Percentiles rank a stretch among this genome's conserved stretches.
Conservation (phyloP, 2,888 invertebrate species). For the Pristionchus fissidentatus region DNA sequence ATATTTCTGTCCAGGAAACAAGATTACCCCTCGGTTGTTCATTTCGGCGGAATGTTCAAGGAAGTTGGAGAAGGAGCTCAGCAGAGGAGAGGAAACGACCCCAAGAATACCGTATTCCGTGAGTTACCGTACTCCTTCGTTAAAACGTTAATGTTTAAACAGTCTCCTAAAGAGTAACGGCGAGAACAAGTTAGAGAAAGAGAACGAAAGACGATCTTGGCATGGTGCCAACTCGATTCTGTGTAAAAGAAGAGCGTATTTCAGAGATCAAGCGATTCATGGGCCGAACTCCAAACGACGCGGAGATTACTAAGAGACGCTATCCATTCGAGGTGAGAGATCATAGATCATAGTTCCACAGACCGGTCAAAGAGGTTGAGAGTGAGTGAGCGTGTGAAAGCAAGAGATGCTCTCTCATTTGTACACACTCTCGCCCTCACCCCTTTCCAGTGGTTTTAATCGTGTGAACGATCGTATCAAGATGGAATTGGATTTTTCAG, state of each 20-base stretch:
- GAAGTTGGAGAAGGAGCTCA: neutral
- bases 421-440: neutral
- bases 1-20: neutral
- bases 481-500: neutral
- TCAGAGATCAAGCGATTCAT: slow-evolving; percentile 4
- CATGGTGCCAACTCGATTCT: neutral
- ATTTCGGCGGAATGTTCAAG: neutral
- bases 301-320: neutral
- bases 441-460: neutral
- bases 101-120: neutral
- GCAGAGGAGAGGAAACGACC: neutral
- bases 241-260: neutral
- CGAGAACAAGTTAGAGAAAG: too few relatives aligned
- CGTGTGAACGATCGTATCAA: neutral
- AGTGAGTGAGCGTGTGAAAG: neutral
- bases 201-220: too few relatives aligned
- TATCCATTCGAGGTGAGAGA: neutral
- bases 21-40: neutral
- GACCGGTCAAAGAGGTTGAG: too few relatives aligned
- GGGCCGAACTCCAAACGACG: neutral
- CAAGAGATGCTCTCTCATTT: neutral
- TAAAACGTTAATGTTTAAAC: too few relatives aligned
- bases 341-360: too few relatives aligned
- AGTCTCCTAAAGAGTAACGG: too few relatives aligned
- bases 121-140: too few relatives aligned